phyloP scores from a whole-genome alignment of 2,113 vertebrate genomes.

The Hypomesus transpacificus region DNA sequence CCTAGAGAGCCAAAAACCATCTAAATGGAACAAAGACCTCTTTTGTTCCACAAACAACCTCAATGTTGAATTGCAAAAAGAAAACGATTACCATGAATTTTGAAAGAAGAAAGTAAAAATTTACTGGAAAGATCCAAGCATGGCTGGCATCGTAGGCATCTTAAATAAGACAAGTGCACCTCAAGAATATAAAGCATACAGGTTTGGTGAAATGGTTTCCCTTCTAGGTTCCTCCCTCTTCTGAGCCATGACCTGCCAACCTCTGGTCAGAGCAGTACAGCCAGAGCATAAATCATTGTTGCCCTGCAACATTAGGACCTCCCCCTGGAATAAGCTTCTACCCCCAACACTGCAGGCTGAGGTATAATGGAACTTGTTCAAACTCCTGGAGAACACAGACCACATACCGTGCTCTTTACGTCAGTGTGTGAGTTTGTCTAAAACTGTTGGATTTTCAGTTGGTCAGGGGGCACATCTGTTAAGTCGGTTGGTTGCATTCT shows the following conservation, averaged over 20 bases:
- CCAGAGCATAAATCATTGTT: background rate
- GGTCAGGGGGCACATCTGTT: too few relatives aligned
- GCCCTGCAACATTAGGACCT: background rate
- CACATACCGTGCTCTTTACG: background rate
- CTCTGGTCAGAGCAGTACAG: too few relatives aligned
- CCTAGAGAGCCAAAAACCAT: background rate
- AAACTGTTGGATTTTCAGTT: too few relatives aligned
- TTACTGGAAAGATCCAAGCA: too few relatives aligned
- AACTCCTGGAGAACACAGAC: background rate
- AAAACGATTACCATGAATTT: too few relatives aligned
- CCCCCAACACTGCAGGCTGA: background rate
- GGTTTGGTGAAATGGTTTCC: background rate
- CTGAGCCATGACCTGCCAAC: too few relatives aligned
- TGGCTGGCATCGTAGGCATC: background rate
- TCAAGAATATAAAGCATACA: background rate
- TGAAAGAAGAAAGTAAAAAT: too few relatives aligned
- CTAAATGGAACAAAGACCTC: background rate
- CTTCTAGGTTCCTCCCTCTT: background rate
- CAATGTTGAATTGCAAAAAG: background rate
- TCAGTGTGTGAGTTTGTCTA: too few relatives aligned
- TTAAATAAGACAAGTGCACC: background rate
- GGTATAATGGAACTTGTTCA: background rate
- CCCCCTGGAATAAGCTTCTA: background rate
- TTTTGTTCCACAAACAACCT: background rate
- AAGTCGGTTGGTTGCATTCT: too few relatives aligned